phyloP scores from a whole-genome alignment of 2,113 vertebrate species.

The Zosterops lateralis region DNA sequence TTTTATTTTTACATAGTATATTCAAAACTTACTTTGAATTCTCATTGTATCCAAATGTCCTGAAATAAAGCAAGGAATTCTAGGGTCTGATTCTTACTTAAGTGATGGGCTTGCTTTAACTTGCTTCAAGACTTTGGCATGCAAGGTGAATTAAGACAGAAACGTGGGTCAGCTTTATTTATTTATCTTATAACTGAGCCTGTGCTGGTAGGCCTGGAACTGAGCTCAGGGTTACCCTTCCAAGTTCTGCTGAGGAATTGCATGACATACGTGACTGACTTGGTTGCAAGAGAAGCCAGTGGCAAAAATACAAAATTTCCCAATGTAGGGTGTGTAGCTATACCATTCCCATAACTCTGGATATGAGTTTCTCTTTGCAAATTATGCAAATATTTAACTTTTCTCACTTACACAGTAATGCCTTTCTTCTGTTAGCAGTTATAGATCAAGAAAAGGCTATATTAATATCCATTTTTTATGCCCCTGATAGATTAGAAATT shows the following conservation, averaged over 20 bases:
- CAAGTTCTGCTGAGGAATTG: background rate
- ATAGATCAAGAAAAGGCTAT: background rate
- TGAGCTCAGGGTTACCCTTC: background rate
- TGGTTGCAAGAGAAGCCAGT: background rate
- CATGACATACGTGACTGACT: rapidly evolving
- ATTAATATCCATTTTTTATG: background rate
- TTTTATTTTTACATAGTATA: background rate
- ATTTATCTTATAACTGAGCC: background rate
- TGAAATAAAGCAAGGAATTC: background rate
- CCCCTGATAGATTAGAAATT: background rate
- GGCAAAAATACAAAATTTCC: background rate
- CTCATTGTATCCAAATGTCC: background rate
- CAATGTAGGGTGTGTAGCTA: background rate
- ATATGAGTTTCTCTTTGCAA: background rate
- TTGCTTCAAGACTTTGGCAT: background rate
- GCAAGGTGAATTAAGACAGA: background rate
- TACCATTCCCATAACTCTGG: background rate
- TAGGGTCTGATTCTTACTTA: background rate
- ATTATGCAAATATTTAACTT: background rate
- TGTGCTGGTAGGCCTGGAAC: background rate
- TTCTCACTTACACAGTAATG: background rate
- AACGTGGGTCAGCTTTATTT: background rate
- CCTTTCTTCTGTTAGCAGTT: background rate
- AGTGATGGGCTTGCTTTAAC: background rate
- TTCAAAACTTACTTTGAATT: background rate